Evolutionary conservation across 2,888 invertebrate species (phyloP), one percentile per base, ranked within the genome.

Genomic region (Cheilosia variabilis): DNA sequence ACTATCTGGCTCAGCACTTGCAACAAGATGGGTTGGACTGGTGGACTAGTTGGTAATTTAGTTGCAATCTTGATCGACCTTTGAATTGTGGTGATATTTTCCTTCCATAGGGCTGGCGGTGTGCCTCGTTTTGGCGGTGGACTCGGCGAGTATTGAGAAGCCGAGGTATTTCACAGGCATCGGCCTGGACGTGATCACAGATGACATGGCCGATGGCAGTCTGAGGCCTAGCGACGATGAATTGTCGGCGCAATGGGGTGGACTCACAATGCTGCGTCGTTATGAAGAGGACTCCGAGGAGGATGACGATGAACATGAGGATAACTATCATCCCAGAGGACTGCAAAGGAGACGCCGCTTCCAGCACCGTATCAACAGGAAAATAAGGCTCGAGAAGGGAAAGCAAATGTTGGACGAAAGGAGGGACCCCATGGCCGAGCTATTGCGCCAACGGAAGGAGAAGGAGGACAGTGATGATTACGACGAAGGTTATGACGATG

Each of bases 21-120:
- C 10, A 47, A 52, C 73, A n/a, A 65, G 58, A 84, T 84, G 84
- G 37, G 45, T 71, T 52, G 31, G 50, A 52, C 60, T 63, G 63
- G 22, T 58, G 63, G 68, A 50, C 41, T 75, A 50, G 45, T 76
- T 65, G 84, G 84, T 83, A 78, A 47, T 27, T 19, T 7, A 7
- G n/a, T 41, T 27, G 10, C 31, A 37, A 60, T 60, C 52, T 66
- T 52, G 45, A 65, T 78, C 41, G 47, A 55, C 10, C 10, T 62
- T 27, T 62, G 2, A 19, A 27, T 63, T 52, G 10, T 17, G n/a
- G 2, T 34, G 13, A 50, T 57, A 15, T 4, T 27, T 31, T 31
- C 9, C 9, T 31, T 31, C 55, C n/a, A 66, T 17, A 84, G 84
- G 80, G 19, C 3, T 41, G 7, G 22, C 57, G 4, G 1, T 80